Evolutionary conservation across 2,113 vertebrate genomes (phyloP).

Genomic region (Stictonetta naevosa): DNA sequence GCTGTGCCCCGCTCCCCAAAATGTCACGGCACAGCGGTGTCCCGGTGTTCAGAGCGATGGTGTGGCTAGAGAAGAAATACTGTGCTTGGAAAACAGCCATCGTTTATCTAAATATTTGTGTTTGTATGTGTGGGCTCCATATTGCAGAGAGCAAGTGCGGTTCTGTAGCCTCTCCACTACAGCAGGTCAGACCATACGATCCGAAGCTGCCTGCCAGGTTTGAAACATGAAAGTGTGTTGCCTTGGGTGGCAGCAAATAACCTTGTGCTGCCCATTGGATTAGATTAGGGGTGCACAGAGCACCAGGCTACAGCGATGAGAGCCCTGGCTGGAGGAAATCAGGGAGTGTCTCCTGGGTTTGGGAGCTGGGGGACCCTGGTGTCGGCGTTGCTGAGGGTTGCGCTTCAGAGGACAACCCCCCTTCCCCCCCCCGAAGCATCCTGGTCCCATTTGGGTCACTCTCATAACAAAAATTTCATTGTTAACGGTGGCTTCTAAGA

Average conservation of each 20-base stretch:
- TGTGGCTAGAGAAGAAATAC: not conserved
- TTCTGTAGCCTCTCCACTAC: accelerated
- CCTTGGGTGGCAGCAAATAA: not conserved
- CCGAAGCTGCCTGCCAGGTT: not conserved
- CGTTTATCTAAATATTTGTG: not conserved
- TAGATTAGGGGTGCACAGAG: not conserved
- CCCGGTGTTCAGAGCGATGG: accelerated
- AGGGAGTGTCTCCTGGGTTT: accelerated
- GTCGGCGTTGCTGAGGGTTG: accelerated
- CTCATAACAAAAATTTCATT: not conserved
- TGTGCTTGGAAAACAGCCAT: not conserved
- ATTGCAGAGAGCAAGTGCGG: accelerated
- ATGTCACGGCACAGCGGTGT: accelerated
- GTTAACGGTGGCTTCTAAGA: not conserved
- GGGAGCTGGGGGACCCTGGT: accelerated
- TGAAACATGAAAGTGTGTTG: accelerated
- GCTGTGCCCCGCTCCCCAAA: accelerated
- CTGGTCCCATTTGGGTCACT: too few relatives aligned
- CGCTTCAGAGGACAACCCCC: too few relatives aligned
- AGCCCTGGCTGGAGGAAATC: not conserved
- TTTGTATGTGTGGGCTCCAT: accelerated
- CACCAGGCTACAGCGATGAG: not conserved
- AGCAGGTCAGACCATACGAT: accelerated
- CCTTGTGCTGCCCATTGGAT: accelerated
- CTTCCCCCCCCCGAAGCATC: not conserved